Evolutionary conservation across 1,140 invertebrate species (phyloP).

Genomic region (Choristoneura fumiferana): DNA sequence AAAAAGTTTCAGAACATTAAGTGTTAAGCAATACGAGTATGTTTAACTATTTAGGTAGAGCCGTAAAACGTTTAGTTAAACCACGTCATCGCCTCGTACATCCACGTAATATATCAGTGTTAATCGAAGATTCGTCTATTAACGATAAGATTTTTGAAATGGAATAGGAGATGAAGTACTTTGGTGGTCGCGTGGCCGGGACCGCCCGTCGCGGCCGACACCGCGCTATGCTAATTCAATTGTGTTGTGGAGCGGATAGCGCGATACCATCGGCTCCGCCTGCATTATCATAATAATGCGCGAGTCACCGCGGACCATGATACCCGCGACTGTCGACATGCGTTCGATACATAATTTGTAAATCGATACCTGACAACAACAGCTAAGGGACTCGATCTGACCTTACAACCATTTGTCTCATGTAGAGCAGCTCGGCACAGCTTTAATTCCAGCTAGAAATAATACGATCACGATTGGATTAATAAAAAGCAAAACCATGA

Average conservation of each 20-base stretch:
- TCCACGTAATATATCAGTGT: background rate
- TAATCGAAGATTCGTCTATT: constrained; percentile 16
- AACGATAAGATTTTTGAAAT: constrained; percentile 27
- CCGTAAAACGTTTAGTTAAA: too few relatives aligned
- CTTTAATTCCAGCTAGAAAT: background rate
- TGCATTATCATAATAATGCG: constrained; percentile 76
- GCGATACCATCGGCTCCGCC: constrained; percentile 65
- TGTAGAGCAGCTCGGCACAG: constrained; percentile 4
- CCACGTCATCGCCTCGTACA: background rate
- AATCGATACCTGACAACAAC: constrained; percentile 18
- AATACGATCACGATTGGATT: background rate
- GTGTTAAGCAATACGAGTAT: too few relatives aligned
- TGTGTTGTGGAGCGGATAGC: constrained; percentile 67
- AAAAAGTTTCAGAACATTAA: too few relatives aligned
- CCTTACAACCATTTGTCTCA: constrained; percentile 1
- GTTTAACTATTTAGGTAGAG: too few relatives aligned
- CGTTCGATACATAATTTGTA: constrained; percentile 33
- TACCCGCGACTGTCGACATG: constrained; percentile 52
- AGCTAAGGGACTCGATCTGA: background rate
- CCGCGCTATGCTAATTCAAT: constrained; percentile 74
- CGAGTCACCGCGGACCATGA: constrained; percentile 61
- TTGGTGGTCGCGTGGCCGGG: constrained; percentile 65
- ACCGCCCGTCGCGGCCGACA: constrained; percentile 62
- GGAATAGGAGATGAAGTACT: constrained; percentile 36
- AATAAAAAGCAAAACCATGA: constrained; percentile 1